Evolutionary conservation across 2,113 vertebrate genomes (phyloP), one percentile per base, ranked within the genome.

Genomic region (Bubo blakistoni): DNA sequence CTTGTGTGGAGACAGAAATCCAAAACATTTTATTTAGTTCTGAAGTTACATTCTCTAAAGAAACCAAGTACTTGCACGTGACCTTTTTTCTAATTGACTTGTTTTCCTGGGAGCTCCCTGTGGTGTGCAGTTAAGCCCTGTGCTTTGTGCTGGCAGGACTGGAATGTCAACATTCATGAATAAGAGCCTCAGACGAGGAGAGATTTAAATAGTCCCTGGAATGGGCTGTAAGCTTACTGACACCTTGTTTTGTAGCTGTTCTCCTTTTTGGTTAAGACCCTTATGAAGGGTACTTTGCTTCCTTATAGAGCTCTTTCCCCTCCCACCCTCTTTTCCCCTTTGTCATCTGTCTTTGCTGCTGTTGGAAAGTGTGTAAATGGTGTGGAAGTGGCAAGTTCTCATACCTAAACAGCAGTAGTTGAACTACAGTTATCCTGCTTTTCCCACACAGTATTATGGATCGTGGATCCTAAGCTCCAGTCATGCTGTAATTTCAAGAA

Each of bases 151-250:
- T 93, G 70, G 24, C 2, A 1, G 78, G 88, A 79, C 66, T 94
- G 94, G 84, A 95, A 96, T 95, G 95, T 96, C 95, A 96, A 71
- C 81, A 74, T 91, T 88, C 55, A 86, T 54, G 81, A 95, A 83
- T 94, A 95, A 94, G 88, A 81, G 89, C 52, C 57, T 92, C 61
- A 69, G 78, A 88, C 3, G 8, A 95, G 82, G 40, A 81, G 54
- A 95, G 87, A 74, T 82, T 95, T 93, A 90, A 96, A 29, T 88
- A 90, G 86, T 73, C 89, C 81, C n/a, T 86, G 86, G 69, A 94
- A 84, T 73, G 70, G 73, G 20, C 58, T 92, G 51, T 74, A 66
- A 72, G 78, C 32, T 92, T 79, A 63, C 74, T 72, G 86, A 61
- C 89, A 85, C 83, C 77, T 88, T 94, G 86, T 92, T 95, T 87